Evolutionary conservation across 2,113 vertebrate genomes (phyloP).

Genomic region (Lonchura striata): DNA sequence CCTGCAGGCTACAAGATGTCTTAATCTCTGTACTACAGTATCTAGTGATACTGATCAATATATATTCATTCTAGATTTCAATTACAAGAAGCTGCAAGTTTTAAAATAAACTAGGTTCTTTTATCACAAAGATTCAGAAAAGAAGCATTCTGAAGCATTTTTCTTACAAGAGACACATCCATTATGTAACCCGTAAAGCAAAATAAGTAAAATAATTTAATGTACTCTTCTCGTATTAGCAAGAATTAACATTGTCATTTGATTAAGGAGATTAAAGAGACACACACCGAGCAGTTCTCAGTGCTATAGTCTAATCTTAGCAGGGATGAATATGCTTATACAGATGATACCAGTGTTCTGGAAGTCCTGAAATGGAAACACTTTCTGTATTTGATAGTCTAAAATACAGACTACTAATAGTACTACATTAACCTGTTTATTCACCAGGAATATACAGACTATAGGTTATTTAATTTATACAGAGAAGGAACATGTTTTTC

Average conservation of each 20-base stretch:
- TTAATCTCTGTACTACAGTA: neutral
- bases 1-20: neutral
- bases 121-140: neutral
- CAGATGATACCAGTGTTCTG: neutral
- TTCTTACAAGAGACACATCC: neutral
- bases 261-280: constrained; percentile 30
- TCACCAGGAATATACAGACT: neutral
- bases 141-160: neutral
- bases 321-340: neutral
- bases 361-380: neutral
- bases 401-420: neutral
- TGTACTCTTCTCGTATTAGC: neutral
- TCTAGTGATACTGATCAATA: neutral
- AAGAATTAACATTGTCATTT: neutral
- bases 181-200: neutral
- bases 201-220: neutral
- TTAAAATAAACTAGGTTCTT: neutral
- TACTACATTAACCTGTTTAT: neutral
- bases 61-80: neutral
- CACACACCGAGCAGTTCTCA: neutral
- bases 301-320: neutral
- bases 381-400: neutral
- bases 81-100: neutral
- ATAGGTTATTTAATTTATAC: neutral
- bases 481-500: neutral